Percentiles rank a stretch among this genome's conserved stretches.
Evolutionary conservation across 2,797 vertebrate genomes (phyloP).

Genomic region (Eupleurogrammus muticus): DNA sequence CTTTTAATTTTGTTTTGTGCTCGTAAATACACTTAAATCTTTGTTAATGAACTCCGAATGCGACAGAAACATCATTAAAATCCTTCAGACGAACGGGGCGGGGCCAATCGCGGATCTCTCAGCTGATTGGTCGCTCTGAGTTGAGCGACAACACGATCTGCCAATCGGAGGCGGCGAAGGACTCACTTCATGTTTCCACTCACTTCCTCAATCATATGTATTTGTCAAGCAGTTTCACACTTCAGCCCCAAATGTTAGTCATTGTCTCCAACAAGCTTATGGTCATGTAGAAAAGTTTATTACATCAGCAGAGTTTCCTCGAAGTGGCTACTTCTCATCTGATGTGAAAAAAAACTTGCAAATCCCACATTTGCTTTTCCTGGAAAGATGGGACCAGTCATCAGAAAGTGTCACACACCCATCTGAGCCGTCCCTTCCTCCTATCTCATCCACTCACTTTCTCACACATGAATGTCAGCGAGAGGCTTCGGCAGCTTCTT

Average conservation of each 20-base stretch:
- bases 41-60: conserved; percentile 3
- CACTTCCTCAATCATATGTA: conserved; percentile 59
- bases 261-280: no score
- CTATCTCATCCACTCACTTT: conserved; percentile 49
- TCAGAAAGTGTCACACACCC: conserved; percentile 19
- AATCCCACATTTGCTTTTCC: conserved; percentile 4
- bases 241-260: neutral
- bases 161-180: conserved; percentile 21
- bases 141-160: conserved; percentile 10
- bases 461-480: conserved; percentile 53
- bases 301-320: neutral
- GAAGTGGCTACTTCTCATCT: neutral
- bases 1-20: neutral
- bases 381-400: conserved; percentile 7
- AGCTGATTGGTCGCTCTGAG: conserved; percentile 47
- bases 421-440: conserved; percentile 42
- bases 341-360: neutral
- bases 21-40: neutral
- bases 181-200: neutral
- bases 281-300: neutral
- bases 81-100: conserved; percentile 21
- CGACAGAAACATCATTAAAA: conserved; percentile 23
- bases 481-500: conserved; percentile 42
- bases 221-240: conserved; percentile 12
- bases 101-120: neutral